These are phyloP conservation scores for Polyergus mexicanus DNA, from an alignment of 1,140 invertebrate species.

Conservation along the genomic window DNA sequence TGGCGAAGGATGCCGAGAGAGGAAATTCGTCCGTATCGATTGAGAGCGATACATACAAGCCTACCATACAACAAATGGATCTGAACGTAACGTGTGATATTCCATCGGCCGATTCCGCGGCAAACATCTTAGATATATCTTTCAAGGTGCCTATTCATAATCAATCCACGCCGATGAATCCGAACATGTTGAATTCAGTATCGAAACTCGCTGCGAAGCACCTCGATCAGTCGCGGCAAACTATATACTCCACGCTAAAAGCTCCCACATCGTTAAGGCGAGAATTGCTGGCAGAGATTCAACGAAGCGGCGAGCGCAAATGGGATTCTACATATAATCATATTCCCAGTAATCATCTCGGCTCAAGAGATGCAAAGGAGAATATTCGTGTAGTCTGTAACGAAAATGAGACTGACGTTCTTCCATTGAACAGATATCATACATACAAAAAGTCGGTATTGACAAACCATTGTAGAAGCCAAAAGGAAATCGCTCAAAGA, in stretches of 20 bases:
- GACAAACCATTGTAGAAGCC: constrained; percentile 16
- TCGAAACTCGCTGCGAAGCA: constrained; percentile 26
- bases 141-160: constrained; percentile 54
- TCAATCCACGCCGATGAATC: constrained; percentile 61
- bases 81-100: not conserved
- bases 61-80: not conserved
- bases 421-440: constrained; percentile 66
- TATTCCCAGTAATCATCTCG: constrained; percentile 63
- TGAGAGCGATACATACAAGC: not conserved
- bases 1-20: not conserved
- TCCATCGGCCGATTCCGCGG: not conserved
- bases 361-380: constrained; percentile 46
- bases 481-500: constrained; percentile 6
- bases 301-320: constrained; percentile 68
- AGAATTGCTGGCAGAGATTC: constrained; percentile 77
- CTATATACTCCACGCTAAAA: constrained; percentile 43
- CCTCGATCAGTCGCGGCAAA: constrained; percentile 19
- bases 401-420: constrained; percentile 39
- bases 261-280: constrained; percentile 70
- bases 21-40: not conserved
- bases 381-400: constrained; percentile 18
- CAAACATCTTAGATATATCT: constrained; percentile 53
- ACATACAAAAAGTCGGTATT: constrained; percentile 75
- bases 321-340: constrained; percentile 75
- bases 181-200: not conserved